Evolutionary conservation across 2,797 vertebrate genomes (phyloP).

Genomic region (Fistularia commersonii): DNA sequence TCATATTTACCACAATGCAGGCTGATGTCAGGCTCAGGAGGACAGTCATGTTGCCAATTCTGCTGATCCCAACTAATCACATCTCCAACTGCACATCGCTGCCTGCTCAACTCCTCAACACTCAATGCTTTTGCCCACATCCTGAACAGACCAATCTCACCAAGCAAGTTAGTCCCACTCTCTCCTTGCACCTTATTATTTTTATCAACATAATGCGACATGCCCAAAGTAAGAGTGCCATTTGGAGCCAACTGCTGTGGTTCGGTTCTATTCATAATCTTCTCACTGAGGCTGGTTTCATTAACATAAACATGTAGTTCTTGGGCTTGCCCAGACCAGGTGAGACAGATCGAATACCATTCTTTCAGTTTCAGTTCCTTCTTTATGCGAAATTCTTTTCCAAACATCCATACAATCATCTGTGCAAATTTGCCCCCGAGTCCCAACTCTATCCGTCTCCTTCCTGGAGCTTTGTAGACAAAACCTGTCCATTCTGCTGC

Average conservation of each 20-base stretch:
- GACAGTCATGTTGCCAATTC: constrained; percentile 56
- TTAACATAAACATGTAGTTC: constrained; percentile 67
- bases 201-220: constrained; percentile 48
- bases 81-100: constrained; percentile 70
- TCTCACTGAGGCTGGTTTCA: not conserved
- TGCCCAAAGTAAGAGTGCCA: constrained; percentile 74
- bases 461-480: constrained; percentile 63
- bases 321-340: constrained; percentile 57
- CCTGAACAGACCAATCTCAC: constrained; percentile 69
- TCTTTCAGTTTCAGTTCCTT: not conserved
- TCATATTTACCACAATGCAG: constrained; percentile 68
- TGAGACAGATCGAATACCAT: constrained; percentile 73
- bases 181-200: constrained; percentile 30
- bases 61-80: constrained; percentile 69
- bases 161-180: constrained; percentile 47
- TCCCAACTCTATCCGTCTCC: constrained; percentile 54
- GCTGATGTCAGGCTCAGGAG: constrained; percentile 11
- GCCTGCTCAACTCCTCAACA: constrained; percentile 31
- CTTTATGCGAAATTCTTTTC: constrained; percentile 1
- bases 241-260: constrained; percentile 33
- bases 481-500: constrained; percentile 69
- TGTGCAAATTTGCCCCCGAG: constrained; percentile 37
- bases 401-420: constrained; percentile 63
- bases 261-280: fast-evolving
- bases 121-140: constrained; percentile 69